These are phyloP conservation scores for Palaemon carinicauda DNA, from an alignment of 1,140 invertebrate species.

Conservation along the genomic window DNA sequence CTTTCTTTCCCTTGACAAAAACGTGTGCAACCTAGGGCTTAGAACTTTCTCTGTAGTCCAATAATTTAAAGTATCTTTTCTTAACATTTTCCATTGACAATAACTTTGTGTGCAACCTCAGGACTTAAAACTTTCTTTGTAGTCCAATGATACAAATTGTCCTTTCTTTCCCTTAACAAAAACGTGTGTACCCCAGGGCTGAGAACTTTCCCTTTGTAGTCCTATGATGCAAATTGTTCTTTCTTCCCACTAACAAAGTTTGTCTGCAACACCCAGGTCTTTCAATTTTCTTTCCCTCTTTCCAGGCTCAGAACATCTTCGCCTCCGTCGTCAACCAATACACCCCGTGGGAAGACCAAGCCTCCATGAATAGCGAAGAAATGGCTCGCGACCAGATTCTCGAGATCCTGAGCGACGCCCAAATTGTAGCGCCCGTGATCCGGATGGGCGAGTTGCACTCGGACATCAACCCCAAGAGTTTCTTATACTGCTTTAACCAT, in stretches of 20 bases:
- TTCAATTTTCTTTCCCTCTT: neutral
- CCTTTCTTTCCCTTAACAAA: too few relatives aligned
- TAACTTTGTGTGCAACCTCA: too few relatives aligned
- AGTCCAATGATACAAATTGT: too few relatives aligned
- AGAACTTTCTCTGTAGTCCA: too few relatives aligned
- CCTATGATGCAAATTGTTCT: too few relatives aligned
- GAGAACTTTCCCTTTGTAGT: too few relatives aligned
- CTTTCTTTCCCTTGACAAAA: too few relatives aligned
- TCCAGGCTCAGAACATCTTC: conserved; percentile 39
- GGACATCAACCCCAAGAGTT: conserved; percentile 69
- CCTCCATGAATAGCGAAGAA: conserved; percentile 68
- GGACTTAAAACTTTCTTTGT: too few relatives aligned
- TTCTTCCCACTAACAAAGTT: neutral
- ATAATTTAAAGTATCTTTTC: too few relatives aligned
- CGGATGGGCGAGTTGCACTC: conserved; percentile 92
- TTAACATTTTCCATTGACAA: too few relatives aligned
- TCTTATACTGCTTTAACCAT: conserved; percentile 93
- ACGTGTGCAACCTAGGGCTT: too few relatives aligned
- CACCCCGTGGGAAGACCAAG: conserved; percentile 5
- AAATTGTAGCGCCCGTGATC: conserved; percentile 90
- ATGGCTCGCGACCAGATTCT: conserved; percentile 82
- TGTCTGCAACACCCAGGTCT: too few relatives aligned
- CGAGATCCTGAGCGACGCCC: conserved; percentile 90
- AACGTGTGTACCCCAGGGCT: neutral
- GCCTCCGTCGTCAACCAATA: conserved; percentile 40